These are phyloP conservation scores for Lutraria lutraria DNA, from an alignment of 2,888 invertebrate genomes.

Conservation along the genomic window DNA sequence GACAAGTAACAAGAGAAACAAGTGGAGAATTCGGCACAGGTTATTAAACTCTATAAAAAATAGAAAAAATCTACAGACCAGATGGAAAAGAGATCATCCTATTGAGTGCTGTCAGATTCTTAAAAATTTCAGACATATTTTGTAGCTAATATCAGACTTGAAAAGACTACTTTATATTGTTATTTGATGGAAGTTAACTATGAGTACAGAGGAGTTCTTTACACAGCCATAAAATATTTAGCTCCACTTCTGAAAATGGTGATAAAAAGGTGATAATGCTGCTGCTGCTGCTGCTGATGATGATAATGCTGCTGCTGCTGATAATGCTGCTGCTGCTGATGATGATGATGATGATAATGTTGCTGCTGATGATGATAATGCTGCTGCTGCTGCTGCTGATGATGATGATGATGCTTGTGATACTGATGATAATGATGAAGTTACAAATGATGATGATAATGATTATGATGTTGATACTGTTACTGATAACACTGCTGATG, in stretches of 20 bases:
- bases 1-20: not conserved
- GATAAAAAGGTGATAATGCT: not conserved
- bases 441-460: not conserved
- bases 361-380: not conserved
- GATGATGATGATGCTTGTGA: not conserved
- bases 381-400: not conserved
- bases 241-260: not conserved
- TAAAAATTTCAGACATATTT: slow-evolving; percentile 11
- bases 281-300: not conserved
- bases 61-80: not conserved
- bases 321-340: not conserved
- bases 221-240: not conserved
- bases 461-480: not conserved
- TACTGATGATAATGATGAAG: not conserved
- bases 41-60: too few relatives aligned
- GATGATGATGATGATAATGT: not conserved
- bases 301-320: not conserved
- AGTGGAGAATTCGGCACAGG: not conserved
- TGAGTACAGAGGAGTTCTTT: too few relatives aligned
- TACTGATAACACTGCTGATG: not conserved
- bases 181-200: too few relatives aligned
- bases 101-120: not conserved
- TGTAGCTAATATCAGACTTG: not conserved
- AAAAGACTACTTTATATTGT: not conserved
- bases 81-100: not conserved